phyloP scores from a whole-genome alignment of 2,888 invertebrate genomes.

The Leptinotarsa peninsularis region DNA sequence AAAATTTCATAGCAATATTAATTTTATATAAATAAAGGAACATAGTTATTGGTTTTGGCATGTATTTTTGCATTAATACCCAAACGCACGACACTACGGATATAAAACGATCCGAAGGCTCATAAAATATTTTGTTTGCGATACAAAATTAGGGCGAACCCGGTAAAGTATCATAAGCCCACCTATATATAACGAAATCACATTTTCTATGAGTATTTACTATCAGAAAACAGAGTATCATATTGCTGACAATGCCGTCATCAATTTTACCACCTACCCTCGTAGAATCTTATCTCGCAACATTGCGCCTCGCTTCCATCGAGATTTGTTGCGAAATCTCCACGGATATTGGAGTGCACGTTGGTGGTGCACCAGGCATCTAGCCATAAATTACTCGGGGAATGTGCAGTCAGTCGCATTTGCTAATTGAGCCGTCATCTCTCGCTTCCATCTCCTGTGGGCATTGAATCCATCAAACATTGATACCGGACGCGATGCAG shows the following conservation, averaged over 20 bases:
- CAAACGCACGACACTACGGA: too few species aligned
- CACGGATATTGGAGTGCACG: background rate
- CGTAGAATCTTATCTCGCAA: background rate
- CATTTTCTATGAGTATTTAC: too few species aligned
- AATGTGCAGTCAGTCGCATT: slow-evolving; percentile 10
- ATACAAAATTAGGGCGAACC: too few species aligned
- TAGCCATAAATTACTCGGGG: background rate
- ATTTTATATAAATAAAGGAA: too few species aligned
- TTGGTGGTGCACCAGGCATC: slow-evolving; percentile 2
- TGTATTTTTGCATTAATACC: too few species aligned
- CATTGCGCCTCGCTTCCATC: background rate
- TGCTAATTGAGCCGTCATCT: slow-evolving; percentile 14
- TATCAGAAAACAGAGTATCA: too few species aligned
- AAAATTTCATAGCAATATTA: too few species aligned
- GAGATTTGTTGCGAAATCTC: background rate
- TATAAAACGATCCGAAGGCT: too few species aligned
- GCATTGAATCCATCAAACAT: background rate
- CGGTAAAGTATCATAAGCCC: too few species aligned
- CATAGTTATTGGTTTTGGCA: too few species aligned
- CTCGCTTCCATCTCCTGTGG: background rate
- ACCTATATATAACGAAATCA: too few species aligned
- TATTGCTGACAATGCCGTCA: background rate
- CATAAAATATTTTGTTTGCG: too few species aligned
- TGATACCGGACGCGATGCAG: background rate
- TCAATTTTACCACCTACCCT: background rate